Conservation (phyloP, 2,888 invertebrate genomes). For the Leucophora obtusa region DNA sequence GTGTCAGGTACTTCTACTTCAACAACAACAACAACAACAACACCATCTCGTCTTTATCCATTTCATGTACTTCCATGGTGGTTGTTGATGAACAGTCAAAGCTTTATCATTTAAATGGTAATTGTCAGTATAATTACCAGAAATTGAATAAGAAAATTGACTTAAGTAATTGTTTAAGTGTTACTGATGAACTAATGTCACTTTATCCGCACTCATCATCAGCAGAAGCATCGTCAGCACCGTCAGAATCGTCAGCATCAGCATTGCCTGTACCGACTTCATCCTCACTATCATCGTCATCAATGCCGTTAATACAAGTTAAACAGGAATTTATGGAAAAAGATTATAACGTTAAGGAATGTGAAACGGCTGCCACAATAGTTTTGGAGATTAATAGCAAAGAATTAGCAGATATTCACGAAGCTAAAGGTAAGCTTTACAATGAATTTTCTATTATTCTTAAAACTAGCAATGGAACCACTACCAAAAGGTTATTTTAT, state of each 20-base stretch:
- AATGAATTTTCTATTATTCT: too few species aligned
- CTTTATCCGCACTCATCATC: conserved; percentile 33
- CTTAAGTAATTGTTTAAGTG: conserved; percentile 36
- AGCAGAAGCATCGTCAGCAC: conserved; percentile 55
- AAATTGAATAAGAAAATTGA: conserved; percentile 58
- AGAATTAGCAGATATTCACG: neutral
- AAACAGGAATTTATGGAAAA: conserved; percentile 71
- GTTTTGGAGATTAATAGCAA: conserved; percentile 6
- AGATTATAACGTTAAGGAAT: conserved; percentile 21
- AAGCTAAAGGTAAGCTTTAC: neutral
- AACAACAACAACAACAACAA: neutral
- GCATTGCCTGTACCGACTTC: conserved; percentile 47
- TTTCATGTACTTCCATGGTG: conserved; percentile 57
- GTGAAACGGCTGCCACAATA: neutral
- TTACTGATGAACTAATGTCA: conserved; percentile 45
- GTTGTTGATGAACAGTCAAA: conserved; percentile 61
- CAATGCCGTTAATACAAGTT: conserved; percentile 69
- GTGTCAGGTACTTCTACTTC: conserved; percentile 67
- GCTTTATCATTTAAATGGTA: conserved; percentile 60
- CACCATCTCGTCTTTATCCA: neutral
- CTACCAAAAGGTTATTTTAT: too few species aligned
- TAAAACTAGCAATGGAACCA: too few species aligned
- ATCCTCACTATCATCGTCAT: conserved; percentile 23
- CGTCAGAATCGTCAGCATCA: conserved; percentile 41
- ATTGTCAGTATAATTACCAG: conserved; percentile 61